Conservation (phyloP, 2,113 vertebrate genomes). For the Cryptomyrus ogoouensis region DNA sequence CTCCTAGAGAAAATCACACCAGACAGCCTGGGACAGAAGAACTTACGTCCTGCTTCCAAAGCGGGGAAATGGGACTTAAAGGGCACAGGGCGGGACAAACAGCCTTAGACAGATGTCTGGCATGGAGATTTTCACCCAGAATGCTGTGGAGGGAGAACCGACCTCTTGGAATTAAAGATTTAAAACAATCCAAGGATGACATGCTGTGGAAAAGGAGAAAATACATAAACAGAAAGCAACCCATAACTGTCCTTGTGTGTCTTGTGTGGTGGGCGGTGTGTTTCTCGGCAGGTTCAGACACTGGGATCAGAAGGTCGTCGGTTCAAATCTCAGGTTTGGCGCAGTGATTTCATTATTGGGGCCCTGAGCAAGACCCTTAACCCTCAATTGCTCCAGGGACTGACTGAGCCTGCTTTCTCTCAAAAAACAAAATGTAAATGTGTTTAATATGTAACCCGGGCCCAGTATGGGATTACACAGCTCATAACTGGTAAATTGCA, state of each 20-base stretch:
- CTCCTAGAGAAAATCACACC: not conserved
- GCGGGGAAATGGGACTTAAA: not conserved
- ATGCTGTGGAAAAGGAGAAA: not conserved
- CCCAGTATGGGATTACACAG: not conserved
- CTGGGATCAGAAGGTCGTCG: not conserved
- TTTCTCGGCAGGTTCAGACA: not conserved
- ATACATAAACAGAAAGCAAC: not conserved
- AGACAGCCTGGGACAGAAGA: not conserved
- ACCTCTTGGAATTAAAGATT: not conserved
- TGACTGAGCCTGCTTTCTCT: not conserved
- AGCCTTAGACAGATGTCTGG: not conserved
- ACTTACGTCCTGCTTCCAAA: not conserved
- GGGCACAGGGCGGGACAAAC: not conserved
- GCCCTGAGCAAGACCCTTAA: not conserved
- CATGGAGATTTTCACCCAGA: not conserved
- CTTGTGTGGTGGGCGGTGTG: not conserved
- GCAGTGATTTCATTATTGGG: not conserved
- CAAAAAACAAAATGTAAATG: not conserved
- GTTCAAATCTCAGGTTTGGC: not conserved
- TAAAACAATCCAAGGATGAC: not conserved
- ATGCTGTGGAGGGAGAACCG: not conserved
- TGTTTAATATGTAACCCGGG: not conserved
- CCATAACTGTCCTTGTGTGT: not conserved
- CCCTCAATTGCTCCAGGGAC: not conserved
- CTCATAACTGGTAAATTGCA: not conserved